Evolutionary conservation across 92 coral and sea anemone species (phyloP), one percentile per base, ranked within the genome.

Genomic region (Plumapathes pennacea): DNA sequence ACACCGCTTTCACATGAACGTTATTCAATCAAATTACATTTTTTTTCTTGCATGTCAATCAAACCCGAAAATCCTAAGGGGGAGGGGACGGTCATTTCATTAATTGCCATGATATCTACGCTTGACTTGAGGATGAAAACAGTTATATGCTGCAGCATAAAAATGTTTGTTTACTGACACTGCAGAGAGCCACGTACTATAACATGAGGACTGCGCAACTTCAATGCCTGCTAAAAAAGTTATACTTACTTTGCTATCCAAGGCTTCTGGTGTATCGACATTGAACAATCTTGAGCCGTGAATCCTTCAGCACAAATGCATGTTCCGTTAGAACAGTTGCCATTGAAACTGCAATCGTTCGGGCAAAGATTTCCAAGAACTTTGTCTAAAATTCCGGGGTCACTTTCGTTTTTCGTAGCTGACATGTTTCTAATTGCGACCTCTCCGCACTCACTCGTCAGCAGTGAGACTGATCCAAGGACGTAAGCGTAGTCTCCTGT

Each of bases 281-380:
- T 78, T 1, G 85, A 78, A 12, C 85, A 78, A 32, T 78, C 85
- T 10, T 48, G 27, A 34, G 79, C 74, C 3, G 86, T 79, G 27
- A 53, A 79, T 33, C 54, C 80, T 26, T 71, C 71, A 42, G 54
- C 17, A 56, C 86, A 79, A 25, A 56, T 38, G 38, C 86, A 79
- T 2, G 75, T 71, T 10, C 80, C 71, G 33, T 79, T 71, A 30
- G 60, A 56, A 34, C 80, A 79, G 41, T 63, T 71, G 1, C 86
- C 86, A n/a, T 51, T 67, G 38, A 63, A 60, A 7, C 80, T 37
- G 46, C 86, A 79, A 32, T 79, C 86, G 29, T 79, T 79, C 1
- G 86, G 80, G 32, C 86, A 79, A 3, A 79, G 47, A 20, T 64
- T 50, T 20, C 34, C 63, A 15, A 39, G 46, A 22, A 79, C 11